phyloP scores from a whole-genome alignment of 2,797 vertebrate genomes.

The Sebastes hubbsi region DNA sequence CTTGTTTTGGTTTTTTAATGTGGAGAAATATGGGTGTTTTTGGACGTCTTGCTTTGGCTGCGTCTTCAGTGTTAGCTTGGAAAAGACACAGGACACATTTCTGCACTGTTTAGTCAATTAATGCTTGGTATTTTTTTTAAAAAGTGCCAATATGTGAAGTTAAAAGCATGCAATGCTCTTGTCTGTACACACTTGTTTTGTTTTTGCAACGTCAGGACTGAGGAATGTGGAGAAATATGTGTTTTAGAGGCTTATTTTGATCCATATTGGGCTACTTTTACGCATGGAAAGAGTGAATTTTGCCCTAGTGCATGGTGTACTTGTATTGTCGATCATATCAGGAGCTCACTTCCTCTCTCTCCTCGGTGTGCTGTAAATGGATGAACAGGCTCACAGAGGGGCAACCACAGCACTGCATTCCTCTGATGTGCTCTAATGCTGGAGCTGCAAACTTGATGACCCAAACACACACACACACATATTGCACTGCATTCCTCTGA shows the following conservation, averaged over 20 bases:
- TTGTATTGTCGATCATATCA: not conserved
- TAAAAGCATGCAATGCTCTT: not conserved
- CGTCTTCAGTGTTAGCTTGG: not conserved
- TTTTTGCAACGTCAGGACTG: conserved; percentile 28
- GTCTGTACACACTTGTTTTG: not conserved
- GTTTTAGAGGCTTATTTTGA: not conserved
- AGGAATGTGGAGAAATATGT: conserved; percentile 32
- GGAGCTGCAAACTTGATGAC: conserved; percentile 46
- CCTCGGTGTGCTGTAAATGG: not conserved
- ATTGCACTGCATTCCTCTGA: not conserved
- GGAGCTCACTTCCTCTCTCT: not conserved
- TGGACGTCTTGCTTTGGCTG: not conserved
- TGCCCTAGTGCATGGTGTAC: not conserved
- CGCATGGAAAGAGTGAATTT: conserved; percentile 35
- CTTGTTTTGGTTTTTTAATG: conserved; percentile 21
- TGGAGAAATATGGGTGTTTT: conserved; percentile 1
- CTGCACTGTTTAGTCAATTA: conserved; percentile 16
- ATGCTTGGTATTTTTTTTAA: not conserved
- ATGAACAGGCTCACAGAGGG: conserved; percentile 13
- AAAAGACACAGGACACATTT: not conserved
- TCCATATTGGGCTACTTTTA: not conserved
- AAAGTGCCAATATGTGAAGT: conserved; percentile 11
- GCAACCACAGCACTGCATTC: conserved; percentile 50
- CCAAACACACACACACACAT: not conserved
- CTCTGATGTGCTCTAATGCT: conserved; percentile 29